Evolutionary conservation across 2,888 invertebrate genomes (phyloP), one percentile per base, ranked within the genome.

Genomic region (Eledona agricola): DNA sequence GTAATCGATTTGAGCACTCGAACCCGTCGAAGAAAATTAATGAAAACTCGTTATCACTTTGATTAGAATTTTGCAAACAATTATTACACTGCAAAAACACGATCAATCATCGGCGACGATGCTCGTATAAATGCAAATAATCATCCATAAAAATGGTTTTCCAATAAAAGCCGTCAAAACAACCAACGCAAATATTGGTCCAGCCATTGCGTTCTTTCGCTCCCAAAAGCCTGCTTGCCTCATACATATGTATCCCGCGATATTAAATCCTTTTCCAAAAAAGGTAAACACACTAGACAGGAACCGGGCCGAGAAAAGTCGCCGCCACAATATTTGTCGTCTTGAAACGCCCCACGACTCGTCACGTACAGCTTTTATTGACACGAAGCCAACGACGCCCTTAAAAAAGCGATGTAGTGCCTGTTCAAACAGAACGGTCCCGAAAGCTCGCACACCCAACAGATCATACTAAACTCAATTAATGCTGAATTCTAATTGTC

Each of bases 71-170:
- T 26, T 5, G 13, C 17, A 40, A 40, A 32, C 28, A 43, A 12
- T 51, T 34, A 43, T 26, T 43, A 12, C n/a, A 22, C 28, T 20
- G 19, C 42, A 10, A 37, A 29, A 45, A 51, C 51, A 51, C 12
- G 45, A 52, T 52, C 52, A 52, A 47, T 52, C 52, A 52, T 29
- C 17, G 38, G 31, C 38, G 45, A 46, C 46, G 46, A 52, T 46
- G 38, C 45, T 46, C 46, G 47, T 40, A 52, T 40, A 40, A 28
- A 52, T 52, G 46, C 46, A 46, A 52, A 47, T 47, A 47, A 16
- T 23, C 11, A 22, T 34, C 47, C 34, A 22, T 52, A 47, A 52
- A 52, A 46, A 20, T 46, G 32, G n/a, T 38, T 46, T 45, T 25
- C 43, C 29, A 52, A 46, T 52, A 38, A 46, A 38, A 50, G 40